phyloP scores from a whole-genome alignment of 2,888 invertebrate genomes.

The Acanthopleura granulata region DNA sequence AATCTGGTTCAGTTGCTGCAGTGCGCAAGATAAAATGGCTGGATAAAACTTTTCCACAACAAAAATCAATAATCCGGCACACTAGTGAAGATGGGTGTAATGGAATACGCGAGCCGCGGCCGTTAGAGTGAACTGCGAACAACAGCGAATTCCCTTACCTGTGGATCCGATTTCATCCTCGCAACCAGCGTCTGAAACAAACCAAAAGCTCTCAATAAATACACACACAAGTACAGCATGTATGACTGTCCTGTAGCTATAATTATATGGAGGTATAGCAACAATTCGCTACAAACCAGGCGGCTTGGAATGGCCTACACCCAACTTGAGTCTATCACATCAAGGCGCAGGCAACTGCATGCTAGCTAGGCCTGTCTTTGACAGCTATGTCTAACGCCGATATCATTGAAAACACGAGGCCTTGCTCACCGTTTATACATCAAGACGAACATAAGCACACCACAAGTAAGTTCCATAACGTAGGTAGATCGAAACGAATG shows the following conservation, averaged over 20 bases:
- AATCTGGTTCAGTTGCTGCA: conserved; percentile 14
- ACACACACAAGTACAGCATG: not conserved
- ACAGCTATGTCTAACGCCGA: not conserved
- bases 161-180: conserved; percentile 58
- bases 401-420: too few species aligned
- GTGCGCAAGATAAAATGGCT: conserved; percentile 17
- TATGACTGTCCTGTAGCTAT: too few species aligned
- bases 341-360: not conserved
- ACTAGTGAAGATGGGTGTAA: conserved; percentile 19
- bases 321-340: too few species aligned
- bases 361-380: not conserved
- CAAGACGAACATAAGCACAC: too few species aligned
- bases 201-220: not conserved
- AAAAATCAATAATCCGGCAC: conserved; percentile 51
- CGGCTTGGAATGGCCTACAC: too few species aligned
- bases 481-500: too few species aligned
- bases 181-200: conserved; percentile 59
- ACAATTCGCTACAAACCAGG: too few species aligned
- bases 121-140: conserved; percentile 15
- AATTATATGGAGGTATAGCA: too few species aligned
- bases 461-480: too few species aligned
- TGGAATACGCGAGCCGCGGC: conserved; percentile 12
- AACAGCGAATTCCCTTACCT: conserved; percentile 46
- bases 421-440: too few species aligned
- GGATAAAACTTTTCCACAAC: conserved; percentile 48